A percentile compares a stretch with the other conserved stretches of the same genome.
These are phyloP conservation scores for Villa cingulata DNA, from an alignment of 2,888 invertebrate species.

Conservation along the genomic window DNA sequence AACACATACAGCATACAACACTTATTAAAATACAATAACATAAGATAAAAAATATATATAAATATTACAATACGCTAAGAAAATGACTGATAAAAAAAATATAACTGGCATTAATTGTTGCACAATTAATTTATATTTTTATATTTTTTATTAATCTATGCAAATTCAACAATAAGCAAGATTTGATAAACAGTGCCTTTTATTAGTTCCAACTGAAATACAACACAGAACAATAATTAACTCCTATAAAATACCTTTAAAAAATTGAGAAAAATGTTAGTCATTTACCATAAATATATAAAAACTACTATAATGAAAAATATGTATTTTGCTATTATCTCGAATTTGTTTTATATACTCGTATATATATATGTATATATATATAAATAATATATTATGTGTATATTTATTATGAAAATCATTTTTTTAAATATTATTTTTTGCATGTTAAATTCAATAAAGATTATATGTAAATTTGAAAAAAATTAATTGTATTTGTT, in stretches of 20 bases:
- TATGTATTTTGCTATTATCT: neutral
- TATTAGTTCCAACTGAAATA: constrained; percentile 1
- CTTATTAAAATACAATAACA: neutral
- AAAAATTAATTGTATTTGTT: too few relatives aligned
- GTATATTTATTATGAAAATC: neutral
- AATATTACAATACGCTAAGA: neutral
- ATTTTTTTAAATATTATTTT: neutral
- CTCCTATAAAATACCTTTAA: too few relatives aligned
- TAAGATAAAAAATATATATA: too few relatives aligned
- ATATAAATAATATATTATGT: neutral
- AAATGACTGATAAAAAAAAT: constrained; percentile 1
- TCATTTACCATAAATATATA: neutral
- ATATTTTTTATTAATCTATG: too few relatives aligned
- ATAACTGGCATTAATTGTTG: constrained; percentile 3
- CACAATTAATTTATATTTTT: constrained; percentile 1
- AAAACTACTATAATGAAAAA: neutral
- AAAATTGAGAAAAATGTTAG: neutral
- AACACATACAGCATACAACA: too few relatives aligned
- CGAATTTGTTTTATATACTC: neutral
- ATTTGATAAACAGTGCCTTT: constrained; percentile 4
- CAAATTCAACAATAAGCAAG: neutral
- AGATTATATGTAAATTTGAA: too few relatives aligned
- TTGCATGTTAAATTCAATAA: too few relatives aligned
- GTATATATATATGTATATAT: too few relatives aligned
- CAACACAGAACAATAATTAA: too few relatives aligned